Percentiles rank a stretch among this genome's conserved stretches.
phyloP scores from a whole-genome alignment of 1,140 invertebrate species.

The Cydia strobilella region DNA sequence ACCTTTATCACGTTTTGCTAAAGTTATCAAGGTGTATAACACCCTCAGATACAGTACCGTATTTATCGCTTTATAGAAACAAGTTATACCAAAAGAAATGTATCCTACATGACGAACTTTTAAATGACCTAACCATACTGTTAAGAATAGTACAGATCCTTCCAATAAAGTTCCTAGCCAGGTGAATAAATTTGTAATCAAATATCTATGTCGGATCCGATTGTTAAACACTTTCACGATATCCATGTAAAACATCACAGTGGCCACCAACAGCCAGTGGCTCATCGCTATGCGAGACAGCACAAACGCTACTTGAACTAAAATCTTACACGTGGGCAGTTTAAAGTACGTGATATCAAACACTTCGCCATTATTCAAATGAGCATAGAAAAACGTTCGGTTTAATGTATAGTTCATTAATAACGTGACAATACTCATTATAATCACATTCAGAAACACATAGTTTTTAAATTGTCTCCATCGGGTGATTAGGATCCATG shows the following conservation, averaged over 20 bases:
- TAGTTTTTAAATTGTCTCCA: slow-evolving; percentile 16
- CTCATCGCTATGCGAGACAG: slow-evolving; percentile 13
- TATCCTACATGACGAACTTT: slow-evolving; percentile 1
- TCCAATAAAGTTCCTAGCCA: neutral
- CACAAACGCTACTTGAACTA: slow-evolving; percentile 12
- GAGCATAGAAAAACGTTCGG: slow-evolving; percentile 1
- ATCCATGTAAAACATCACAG: slow-evolving; percentile 21
- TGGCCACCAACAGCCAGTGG: slow-evolving; percentile 26
- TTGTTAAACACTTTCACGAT: slow-evolving; percentile 28
- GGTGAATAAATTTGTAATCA: neutral
- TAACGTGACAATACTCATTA: neutral
- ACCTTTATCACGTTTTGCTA: neutral
- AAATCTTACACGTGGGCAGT: neutral
- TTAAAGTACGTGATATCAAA: neutral
- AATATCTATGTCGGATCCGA: neutral
- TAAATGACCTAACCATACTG: slow-evolving; percentile 3
- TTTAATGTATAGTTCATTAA: slow-evolving; percentile 8
- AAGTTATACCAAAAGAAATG: slow-evolving; percentile 2
- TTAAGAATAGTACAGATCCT: neutral
- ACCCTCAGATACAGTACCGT: neutral
- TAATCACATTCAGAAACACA: slow-evolving; percentile 11
- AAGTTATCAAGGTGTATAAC: neutral
- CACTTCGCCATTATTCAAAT: neutral
- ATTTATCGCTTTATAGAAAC: slow-evolving; percentile 7
- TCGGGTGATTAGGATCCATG: neutral